These are phyloP conservation scores for Loriculus beryllinus DNA, from an alignment of 2,797 vertebrate species.

Conservation along the genomic window DNA sequence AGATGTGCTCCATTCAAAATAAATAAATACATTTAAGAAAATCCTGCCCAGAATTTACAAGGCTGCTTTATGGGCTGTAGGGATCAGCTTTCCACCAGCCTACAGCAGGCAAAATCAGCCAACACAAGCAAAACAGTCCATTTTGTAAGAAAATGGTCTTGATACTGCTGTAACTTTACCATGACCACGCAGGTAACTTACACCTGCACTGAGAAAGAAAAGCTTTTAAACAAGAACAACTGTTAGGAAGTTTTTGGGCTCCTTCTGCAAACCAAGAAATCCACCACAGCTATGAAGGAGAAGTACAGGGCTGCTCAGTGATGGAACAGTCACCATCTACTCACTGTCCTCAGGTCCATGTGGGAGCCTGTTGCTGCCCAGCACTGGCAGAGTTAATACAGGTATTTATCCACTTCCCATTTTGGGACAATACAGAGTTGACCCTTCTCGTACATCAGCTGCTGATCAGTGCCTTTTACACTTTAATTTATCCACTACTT, in stretches of 20 bases:
- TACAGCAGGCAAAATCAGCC: not conserved
- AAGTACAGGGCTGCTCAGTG: not conserved
- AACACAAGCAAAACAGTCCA: not conserved
- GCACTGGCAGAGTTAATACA: not conserved
- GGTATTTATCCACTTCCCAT: not conserved
- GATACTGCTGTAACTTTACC: not conserved
- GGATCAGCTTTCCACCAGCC: not conserved
- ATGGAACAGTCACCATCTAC: not conserved
- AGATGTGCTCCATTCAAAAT: slow-evolving; percentile 4
- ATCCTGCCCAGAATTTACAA: not conserved
- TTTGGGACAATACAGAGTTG: not conserved
- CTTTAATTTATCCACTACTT: not conserved
- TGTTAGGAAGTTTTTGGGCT: not conserved
- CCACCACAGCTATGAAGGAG: not conserved
- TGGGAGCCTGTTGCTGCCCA: not conserved
- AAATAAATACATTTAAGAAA: not conserved
- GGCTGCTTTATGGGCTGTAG: not conserved
- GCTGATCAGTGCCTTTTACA: not conserved
- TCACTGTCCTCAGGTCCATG: not conserved
- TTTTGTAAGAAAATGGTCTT: not conserved
- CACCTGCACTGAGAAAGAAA: not conserved
- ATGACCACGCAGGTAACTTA: not conserved
- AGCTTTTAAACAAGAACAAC: not conserved
- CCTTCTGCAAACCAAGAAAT: not conserved
- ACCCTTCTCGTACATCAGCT: not conserved